These are phyloP conservation scores for Dolichotis patagonum DNA, from an alignment of 2,113 vertebrate genomes.

Conservation along the genomic window DNA sequence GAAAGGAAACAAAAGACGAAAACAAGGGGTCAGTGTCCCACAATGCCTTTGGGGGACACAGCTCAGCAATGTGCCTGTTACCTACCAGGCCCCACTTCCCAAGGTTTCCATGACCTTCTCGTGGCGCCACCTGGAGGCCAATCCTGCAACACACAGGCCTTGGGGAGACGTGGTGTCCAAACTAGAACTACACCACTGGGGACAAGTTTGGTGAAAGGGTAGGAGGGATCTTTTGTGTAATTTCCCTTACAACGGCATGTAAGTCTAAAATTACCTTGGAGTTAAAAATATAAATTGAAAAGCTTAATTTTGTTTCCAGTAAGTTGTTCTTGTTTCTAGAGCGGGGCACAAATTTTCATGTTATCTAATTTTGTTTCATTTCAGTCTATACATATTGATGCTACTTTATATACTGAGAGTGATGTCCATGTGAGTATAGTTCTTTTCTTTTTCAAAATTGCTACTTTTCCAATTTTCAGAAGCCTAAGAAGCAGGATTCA, in stretches of 20 bases:
- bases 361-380: conserved; percentile 74
- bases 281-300: neutral
- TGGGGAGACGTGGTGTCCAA: neutral
- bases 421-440: conserved; percentile 84
- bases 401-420: conserved; percentile 86
- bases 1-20: neutral
- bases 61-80: neutral
- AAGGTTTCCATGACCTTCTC: neutral
- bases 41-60: neutral
- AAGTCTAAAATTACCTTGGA: neutral
- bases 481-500: neutral
- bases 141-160: neutral
- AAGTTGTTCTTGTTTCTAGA: neutral
- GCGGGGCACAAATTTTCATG: neutral
- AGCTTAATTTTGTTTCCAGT: neutral
- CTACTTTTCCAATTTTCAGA: neutral
- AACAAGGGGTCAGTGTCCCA: neutral
- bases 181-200: neutral
- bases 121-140: neutral
- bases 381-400: conserved; percentile 85
- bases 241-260: neutral
- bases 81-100: too few species aligned
- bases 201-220: neutral
- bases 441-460: conserved; percentile 8
- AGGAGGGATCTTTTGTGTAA: neutral